phyloP scores from a whole-genome alignment of 2,888 invertebrate species.

The Terebella lapidaria region DNA sequence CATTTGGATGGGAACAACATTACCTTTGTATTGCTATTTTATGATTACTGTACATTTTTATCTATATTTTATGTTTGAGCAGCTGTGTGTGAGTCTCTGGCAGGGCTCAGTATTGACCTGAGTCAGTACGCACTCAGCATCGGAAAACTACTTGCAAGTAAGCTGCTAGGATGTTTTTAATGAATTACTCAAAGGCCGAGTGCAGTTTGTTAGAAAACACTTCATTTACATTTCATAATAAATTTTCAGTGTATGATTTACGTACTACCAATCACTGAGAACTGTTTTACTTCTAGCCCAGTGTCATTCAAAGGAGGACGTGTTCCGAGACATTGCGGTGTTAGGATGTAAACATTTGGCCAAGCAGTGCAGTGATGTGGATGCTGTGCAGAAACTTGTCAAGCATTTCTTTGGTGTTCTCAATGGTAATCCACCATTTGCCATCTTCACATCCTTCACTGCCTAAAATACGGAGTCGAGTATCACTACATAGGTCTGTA shows the following conservation, averaged over 20 bases:
- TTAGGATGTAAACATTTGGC: slow-evolving; percentile 69
- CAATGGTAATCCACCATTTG: slow-evolving; percentile 58
- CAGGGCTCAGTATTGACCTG: slow-evolving; percentile 68
- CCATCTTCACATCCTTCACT: neutral
- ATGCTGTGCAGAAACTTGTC: slow-evolving; percentile 66
- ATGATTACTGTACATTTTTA: neutral
- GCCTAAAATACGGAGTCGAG: too few relatives aligned
- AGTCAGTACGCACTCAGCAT: slow-evolving; percentile 74
- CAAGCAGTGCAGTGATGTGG: slow-evolving; percentile 65
- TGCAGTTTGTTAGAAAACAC: neutral
- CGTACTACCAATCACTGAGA: too few relatives aligned
- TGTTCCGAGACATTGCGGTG: slow-evolving; percentile 70
- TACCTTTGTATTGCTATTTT: neutral
- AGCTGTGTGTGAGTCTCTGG: slow-evolving; percentile 69
- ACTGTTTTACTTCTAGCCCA: slow-evolving; percentile 60
- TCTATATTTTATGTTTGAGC: neutral
- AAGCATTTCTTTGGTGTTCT: slow-evolving; percentile 69
- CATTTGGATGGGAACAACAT: neutral
- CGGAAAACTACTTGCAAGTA: slow-evolving; percentile 62
- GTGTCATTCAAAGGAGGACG: slow-evolving; percentile 78
- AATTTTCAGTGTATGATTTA: too few relatives aligned
- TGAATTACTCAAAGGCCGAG: neutral
- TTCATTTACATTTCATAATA: neutral
- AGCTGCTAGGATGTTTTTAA: neutral
- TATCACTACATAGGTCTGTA: neutral